Conservation (phyloP, 2,888 invertebrate genomes). For the Epirrhoe tristata region DNA sequence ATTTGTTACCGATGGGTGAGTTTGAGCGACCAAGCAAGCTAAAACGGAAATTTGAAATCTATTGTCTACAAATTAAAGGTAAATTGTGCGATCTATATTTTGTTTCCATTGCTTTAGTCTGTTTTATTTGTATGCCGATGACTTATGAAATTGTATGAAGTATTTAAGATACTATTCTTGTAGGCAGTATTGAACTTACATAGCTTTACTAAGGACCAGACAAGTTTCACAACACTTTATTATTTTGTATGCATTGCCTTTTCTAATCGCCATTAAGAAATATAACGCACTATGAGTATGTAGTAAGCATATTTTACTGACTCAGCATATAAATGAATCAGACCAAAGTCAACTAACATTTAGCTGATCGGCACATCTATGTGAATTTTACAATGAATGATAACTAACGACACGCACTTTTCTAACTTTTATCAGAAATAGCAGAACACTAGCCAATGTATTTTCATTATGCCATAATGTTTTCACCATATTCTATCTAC, state of each 20-base stretch:
- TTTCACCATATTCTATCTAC: no score
- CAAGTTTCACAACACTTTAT: no score
- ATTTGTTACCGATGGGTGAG: conserved; percentile 21
- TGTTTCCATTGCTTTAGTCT: no score
- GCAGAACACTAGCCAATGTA: not conserved
- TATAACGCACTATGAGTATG: no score
- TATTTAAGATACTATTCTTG: no score
- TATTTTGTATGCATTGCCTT: no score
- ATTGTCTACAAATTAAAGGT: conserved; percentile 1
- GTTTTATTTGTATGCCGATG: no score
- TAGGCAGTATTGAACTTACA: no score
- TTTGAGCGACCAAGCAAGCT: conserved; percentile 25
- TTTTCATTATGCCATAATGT: no score
- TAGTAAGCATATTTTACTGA: not conserved
- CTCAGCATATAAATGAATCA: not conserved
- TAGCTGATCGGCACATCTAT: conserved; percentile 9
- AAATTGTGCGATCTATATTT: conserved; percentile 1
- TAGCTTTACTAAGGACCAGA: no score
- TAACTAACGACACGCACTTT: conserved; percentile 10
- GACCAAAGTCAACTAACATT: not conserved
- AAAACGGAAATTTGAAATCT: conserved; percentile 18
- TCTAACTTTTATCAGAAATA: not conserved
- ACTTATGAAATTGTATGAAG: no score
- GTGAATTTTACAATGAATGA: not conserved
- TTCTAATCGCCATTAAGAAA: no score